Evolutionary conservation across 1,140 invertebrate genomes (phyloP), one percentile per base, ranked within the genome.

Genomic region (Camponotus pennsylvanicus): DNA sequence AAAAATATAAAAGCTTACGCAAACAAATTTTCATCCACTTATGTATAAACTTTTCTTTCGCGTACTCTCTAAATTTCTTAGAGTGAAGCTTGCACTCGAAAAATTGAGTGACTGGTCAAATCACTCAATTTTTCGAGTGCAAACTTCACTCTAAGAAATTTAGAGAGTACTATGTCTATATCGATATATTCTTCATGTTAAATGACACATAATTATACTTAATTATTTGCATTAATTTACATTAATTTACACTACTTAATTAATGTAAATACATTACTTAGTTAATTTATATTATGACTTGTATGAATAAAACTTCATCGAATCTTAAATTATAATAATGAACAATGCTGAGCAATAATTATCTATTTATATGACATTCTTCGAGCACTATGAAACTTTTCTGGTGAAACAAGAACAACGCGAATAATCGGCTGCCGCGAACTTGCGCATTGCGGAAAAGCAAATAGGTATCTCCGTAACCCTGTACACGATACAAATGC

Each of bases 361-460:
- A 45, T 70, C 1, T 15, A 21, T 77, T 18, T 45, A 13, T n/a
- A 6, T 49, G n/a, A 3, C 37, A 55, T 55, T 52, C 18, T 52
- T 79, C 9, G 61, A 61, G 21, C 15, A 27, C 7, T 34, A 73
- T 9, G 15, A 73, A 73, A 49, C 8, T 82, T 37, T 13, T 8
- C 7, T 15, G 6, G 21, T 7, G 40, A 73, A 21, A 63, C 42
- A 9, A 45, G n/a, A 49, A 34, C 9, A 7, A 2, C 27, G 15
- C 40, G 13, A 55, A 40, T 61, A 63, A 63, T 63, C 27, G 55
- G 27, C 27, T 63, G 75, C 49, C 42, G 11, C 27, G 27, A 34
- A 63, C 9, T 59, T 84, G 40, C 80, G 59, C 80, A 76, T 83
- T 76, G 69, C 45, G 64, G 57, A 57, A 82, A 59, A 40, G 2